Evolutionary conservation across 2,797 vertebrate genomes (phyloP), one percentile per base, ranked within the genome.

Genomic region (Phyllotis vaccarum): DNA sequence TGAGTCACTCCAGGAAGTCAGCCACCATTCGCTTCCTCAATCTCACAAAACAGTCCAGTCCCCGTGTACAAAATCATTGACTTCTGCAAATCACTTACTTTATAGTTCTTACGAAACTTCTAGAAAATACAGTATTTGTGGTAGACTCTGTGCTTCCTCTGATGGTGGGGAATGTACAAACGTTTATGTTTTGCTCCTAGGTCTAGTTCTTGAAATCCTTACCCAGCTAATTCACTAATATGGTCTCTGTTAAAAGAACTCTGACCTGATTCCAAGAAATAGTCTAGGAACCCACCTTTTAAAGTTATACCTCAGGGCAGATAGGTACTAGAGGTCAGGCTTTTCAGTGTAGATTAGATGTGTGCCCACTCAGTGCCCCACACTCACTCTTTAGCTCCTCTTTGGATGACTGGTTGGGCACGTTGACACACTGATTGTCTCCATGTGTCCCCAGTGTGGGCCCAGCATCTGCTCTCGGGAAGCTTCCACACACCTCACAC

Each of bases 1-100:
- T 98, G 98, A 98, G 94, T 98, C 98, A 98, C 97, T 98, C 97
- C 98, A 98, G 98, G 98, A 99, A 99, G 98, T 98, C 94, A 95
- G 95, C 97, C 87, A 72, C 90, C 90, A 93, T 96, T 93, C 70
- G 96, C 98, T 99, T 98, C 98, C 98, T 98, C 98, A 98, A 85
- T 87, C 76, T 97, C 97, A 95, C 95, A 96, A 97, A 98, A 89
- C 97, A 98, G 87, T 81, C 96, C 66, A 98, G 89, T 80, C 97
- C 66, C 95, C 64, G 66, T 58, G 95, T 56, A 91, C 85, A 72
- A 97, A 95, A 97, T 16, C 43, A 70, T 74, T 93, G 76, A 98
- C 98, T 99, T 99, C 98, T 98, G 98, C 98, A 98, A 99, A 98
- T 86, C 60, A 82, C 43, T 93, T 95, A 92, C 95, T 96, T 96